These are phyloP conservation scores for Albula goreensis DNA, from an alignment of 2,113 vertebrate genomes.

Conservation along the genomic window DNA sequence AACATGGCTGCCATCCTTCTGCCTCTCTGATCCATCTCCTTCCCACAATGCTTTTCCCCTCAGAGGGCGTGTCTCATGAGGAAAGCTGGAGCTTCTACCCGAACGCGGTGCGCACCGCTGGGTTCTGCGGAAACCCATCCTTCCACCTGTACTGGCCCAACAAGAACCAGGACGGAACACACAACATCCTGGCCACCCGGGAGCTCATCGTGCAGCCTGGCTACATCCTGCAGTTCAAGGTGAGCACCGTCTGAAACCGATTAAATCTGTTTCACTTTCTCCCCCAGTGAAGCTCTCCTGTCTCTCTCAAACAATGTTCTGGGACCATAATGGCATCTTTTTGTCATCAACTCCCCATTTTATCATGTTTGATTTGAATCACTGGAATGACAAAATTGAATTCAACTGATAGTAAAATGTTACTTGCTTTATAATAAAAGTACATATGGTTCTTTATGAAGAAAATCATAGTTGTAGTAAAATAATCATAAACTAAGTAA, in stretches of 20 bases:
- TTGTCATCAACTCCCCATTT: no score
- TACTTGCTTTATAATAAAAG: neutral
- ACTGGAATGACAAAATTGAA: neutral
- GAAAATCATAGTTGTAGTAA: no score
- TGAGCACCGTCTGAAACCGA: slow-evolving; percentile 52
- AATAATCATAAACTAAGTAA: neutral
- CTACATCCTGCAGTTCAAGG: slow-evolving; percentile 98
- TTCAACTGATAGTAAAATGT: neutral
- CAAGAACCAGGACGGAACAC: slow-evolving; percentile 91
- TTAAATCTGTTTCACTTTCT: neutral
- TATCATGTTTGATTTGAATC: no score
- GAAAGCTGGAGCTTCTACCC: slow-evolving; percentile 99
- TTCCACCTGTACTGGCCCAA: slow-evolving; percentile 99
- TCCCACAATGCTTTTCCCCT: neutral
- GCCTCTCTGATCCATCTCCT: neutral
- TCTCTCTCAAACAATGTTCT: neutral
- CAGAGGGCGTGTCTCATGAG: slow-evolving; percentile 92
- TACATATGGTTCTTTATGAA: no score
- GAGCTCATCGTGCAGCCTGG: slow-evolving; percentile 97
- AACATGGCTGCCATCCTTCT: neutral
- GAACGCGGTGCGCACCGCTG: slow-evolving; percentile 92
- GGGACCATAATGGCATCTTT: no score
- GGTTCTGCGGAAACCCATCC: slow-evolving; percentile 98
- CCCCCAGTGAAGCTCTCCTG: neutral
- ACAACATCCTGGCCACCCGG: slow-evolving; percentile 90